Base-by-base conservation (phyloP, 2,888 invertebrate genomes). In the Mimas tiliae region DNA sequence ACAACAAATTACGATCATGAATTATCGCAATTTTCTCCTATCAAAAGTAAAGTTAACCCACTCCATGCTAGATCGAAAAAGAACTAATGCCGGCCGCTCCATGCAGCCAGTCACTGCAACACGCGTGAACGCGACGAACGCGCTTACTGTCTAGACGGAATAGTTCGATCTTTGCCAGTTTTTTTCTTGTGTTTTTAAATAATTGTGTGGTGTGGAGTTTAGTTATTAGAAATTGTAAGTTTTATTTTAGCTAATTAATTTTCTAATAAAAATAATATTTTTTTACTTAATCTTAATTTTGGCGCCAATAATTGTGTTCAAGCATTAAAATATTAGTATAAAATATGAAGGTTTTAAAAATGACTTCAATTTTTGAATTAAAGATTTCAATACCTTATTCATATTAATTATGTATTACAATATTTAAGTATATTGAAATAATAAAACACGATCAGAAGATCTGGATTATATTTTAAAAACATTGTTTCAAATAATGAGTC, bases 81-180 rank as follows among this genome's bases (percentile, higher is more conserved):
- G 42, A 38, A 38, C 47, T n/a, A 21, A 34, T 12, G 16, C n/a
- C 6, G 52, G 16, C n/a, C 11, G 52, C 47, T 52, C 12, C 65
- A 48, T 53, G 6, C 67, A 52, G 65, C 62, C 67, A 65, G 65
- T 67, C 47, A 48, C 50, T 55, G 16, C 38, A 53, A 27, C 65
- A 62, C 65, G 67, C 45, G 45, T 63, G 48, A 38, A 38, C 63
- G 65, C 53, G 27, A 45, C 48, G 48, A 48, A 63, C 67, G 67
- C 67, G 34, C 12, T 7, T 45, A 14, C 7, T 19, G 16, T 62
- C 50, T 45, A 19, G 53, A 50, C 47, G 48, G 65, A n/a, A 58
- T 58, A 16, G 38, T 38, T 58, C 34, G 34, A 19, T 47, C 65
- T 9, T 34, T 34, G 65, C 33, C 48, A 21, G 34, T 58, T 50